Conservation (phyloP, 2,888 invertebrate species). For the Acleris sparsana region DNA sequence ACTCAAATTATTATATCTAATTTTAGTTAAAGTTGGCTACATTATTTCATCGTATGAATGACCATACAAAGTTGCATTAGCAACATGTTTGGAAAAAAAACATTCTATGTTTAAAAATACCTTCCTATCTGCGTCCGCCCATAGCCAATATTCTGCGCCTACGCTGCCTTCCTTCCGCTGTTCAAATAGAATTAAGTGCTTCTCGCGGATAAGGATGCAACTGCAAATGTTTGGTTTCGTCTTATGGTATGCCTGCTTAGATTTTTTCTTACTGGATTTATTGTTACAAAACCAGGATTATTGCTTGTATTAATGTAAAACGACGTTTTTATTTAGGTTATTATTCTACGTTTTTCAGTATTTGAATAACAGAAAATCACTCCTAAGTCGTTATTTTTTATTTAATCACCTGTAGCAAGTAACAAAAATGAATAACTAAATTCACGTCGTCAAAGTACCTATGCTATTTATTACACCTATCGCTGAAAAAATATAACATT, state of each 20-base stretch:
- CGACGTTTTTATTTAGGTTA: no score
- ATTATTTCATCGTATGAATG: no score
- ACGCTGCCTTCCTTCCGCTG: neutral
- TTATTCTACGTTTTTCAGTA: no score
- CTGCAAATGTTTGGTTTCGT: neutral
- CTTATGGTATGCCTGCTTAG: no score
- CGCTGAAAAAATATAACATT: slow-evolving; percentile 66
- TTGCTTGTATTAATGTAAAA: no score
- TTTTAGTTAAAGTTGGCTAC: no score
- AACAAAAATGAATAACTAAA: neutral
- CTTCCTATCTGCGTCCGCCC: neutral
- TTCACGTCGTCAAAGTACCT: slow-evolving; percentile 2
- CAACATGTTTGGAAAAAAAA: no score
- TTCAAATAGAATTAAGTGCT: slow-evolving; percentile 11
- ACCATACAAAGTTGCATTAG: neutral
- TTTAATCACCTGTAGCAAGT: neutral
- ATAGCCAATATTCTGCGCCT: slow-evolving; percentile 2
- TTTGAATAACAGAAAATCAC: no score
- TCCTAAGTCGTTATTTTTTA: neutral
- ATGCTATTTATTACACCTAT: slow-evolving; percentile 39
- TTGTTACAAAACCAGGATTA: no score
- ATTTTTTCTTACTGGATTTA: no score
- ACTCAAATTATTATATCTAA: no score
- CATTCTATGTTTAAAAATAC: no score
- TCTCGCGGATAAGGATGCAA: slow-evolving; percentile 11